Base-by-base conservation (phyloP, 2,888 invertebrate genomes). In the Calliphora vomitoria region DNA sequence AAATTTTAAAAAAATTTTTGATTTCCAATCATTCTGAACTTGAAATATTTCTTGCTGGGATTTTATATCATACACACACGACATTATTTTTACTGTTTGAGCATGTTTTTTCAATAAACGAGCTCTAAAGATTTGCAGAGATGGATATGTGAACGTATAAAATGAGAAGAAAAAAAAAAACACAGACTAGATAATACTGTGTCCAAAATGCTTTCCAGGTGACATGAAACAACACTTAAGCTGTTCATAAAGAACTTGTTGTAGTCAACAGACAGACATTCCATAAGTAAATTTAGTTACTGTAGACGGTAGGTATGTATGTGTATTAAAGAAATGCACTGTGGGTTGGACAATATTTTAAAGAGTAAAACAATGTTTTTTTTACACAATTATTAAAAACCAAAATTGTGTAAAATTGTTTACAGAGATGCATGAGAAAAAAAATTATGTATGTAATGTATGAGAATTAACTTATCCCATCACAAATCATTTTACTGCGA, bases 141-240 rank as follows among this genome's bases (percentile, higher is more conserved):
- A 71, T 68, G 79, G 62, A 76, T 86, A 58, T 50, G 60, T 60
- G 47, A 74, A 69, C 64, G 53, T 78, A 71, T 58, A 38, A 38
- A 64, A 72, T n/a, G 18, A 35, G 15, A 53, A 38, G 20, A 60
- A 69, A 55, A 82, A 71, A 78, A 18, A n/a, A n/a, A n/a, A n/a
- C n/a, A 58, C 6, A 66, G 25, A 68, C 90, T 91, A 91, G 92
- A 92, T 92, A 92, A 92, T 92, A 92, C 91, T 92, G 92, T 93
- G 93, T 93, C 93, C 93, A 93, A 93, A 87, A 93, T 93, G 93
- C 92, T 93, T 93, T 93, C 91, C 93, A 93, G 93, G 93, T 93
- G 93, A 93, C 93, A 93, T 91, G 93, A 93, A 93, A 93, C 93
- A 93, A 93, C 93, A 93, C 93, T 93, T 93, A 93, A 93, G 91